Conservation (phyloP, 2,797 vertebrate species). For the Scyliorhinus canicula region DNA sequence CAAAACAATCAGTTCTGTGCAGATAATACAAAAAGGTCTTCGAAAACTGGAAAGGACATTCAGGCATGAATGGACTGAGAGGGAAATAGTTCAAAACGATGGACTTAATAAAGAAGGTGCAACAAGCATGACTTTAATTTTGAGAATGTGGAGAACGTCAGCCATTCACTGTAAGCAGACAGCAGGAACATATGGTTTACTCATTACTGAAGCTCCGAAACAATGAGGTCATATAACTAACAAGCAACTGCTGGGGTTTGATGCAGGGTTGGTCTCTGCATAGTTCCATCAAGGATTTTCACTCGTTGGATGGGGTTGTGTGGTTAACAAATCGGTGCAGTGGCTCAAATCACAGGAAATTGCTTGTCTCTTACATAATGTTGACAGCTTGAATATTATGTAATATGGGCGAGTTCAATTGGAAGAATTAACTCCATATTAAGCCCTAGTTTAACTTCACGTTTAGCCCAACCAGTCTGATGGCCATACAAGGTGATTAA, state of each 20-base stretch:
- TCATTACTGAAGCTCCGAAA: slow-evolving; percentile 31
- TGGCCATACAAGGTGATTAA: background rate
- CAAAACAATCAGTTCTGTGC: background rate
- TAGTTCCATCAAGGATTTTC: background rate
- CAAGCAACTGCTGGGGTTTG: slow-evolving; percentile 15
- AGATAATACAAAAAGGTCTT: background rate
- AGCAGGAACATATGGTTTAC: slow-evolving; percentile 28
- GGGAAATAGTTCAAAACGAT: background rate
- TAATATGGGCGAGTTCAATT: background rate
- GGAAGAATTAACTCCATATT: slow-evolving; percentile 9
- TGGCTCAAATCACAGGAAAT: slow-evolving; percentile 14
- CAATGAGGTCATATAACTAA: slow-evolving; percentile 26
- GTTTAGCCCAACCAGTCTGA: background rate
- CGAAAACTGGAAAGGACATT: background rate
- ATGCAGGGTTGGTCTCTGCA: slow-evolving; percentile 6
- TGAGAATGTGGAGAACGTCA: slow-evolving; percentile 14
- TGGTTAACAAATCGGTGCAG: background rate
- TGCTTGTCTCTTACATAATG: background rate
- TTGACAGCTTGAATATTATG: background rate
- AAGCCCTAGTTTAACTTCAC: background rate
- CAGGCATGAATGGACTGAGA: background rate
- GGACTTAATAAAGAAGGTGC: background rate
- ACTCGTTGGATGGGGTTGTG: background rate
- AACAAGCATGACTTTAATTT: background rate
- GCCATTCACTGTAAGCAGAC: slow-evolving; percentile 28